phyloP scores from a whole-genome alignment of 2,888 invertebrate species.

The Hemicrepidius hirtus region DNA sequence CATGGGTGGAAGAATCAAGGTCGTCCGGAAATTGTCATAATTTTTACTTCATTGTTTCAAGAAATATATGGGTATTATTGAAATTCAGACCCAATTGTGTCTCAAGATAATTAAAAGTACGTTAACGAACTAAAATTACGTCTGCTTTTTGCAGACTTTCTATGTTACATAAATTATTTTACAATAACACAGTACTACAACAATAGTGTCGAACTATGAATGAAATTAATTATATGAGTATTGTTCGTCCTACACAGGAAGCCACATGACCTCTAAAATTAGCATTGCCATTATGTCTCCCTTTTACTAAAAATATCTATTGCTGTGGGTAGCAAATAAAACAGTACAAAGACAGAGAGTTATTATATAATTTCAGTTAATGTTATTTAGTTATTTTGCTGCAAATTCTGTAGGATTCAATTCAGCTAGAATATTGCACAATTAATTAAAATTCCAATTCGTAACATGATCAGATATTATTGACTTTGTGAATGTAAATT shows the following conservation, averaged over 20 bases:
- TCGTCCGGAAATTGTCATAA: slow-evolving; percentile 32
- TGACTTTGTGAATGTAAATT: too few species aligned
- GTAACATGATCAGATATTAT: too few species aligned
- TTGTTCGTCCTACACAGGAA: slow-evolving; percentile 47
- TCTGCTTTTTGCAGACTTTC: background rate
- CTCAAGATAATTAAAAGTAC: too few species aligned
- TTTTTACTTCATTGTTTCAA: slow-evolving; percentile 7
- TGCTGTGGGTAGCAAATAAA: slow-evolving; percentile 8
- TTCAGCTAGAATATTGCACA: too few species aligned
- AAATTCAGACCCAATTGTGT: background rate
- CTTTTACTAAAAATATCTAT: slow-evolving; percentile 19
- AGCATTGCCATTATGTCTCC: slow-evolving; percentile 36
- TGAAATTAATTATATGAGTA: slow-evolving; percentile 41
- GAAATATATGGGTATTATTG: background rate
- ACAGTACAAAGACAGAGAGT: background rate
- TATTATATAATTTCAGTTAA: too few species aligned
- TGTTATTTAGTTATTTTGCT: too few species aligned
- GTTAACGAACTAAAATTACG: too few species aligned
- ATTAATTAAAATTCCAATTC: too few species aligned
- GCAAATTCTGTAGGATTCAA: too few species aligned
- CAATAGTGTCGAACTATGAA: slow-evolving; percentile 38
- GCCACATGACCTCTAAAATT: slow-evolving; percentile 45
- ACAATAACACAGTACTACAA: slow-evolving; percentile 4
- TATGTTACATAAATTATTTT: slow-evolving; percentile 21
- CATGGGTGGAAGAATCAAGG: slow-evolving; percentile 22